Evolutionary conservation across 1,140 invertebrate species (phyloP).

Genomic region (Patella vulgata): DNA sequence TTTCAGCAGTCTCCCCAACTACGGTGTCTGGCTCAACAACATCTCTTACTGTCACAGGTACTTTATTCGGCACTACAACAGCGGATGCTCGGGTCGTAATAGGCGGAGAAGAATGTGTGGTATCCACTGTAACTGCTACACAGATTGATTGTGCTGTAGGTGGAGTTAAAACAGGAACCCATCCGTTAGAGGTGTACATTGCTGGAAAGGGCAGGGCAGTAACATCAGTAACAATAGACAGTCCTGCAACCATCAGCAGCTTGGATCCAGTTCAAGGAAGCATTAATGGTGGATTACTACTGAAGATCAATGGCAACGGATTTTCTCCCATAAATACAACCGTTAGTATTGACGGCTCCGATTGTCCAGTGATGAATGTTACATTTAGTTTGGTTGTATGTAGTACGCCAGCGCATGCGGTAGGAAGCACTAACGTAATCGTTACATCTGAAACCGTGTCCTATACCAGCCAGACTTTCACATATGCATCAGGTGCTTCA

Average conservation of each 20-base stretch:
- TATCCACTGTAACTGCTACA: constrained; percentile 5
- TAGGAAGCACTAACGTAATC: constrained; percentile 18
- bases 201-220: constrained; percentile 23
- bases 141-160: constrained; percentile 35
- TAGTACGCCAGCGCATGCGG: constrained; percentile 29
- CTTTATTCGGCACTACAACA: constrained; percentile 10
- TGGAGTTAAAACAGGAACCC: constrained; percentile 23
- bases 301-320: constrained; percentile 41
- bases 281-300: constrained; percentile 38
- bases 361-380: constrained; percentile 7
- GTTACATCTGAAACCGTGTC: constrained; percentile 34
- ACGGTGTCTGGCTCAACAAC: constrained; percentile 1
- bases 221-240: constrained; percentile 3
- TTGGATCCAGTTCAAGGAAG: constrained; percentile 36
- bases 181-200: constrained; percentile 19
- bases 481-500: constrained; percentile 26
- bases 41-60: constrained; percentile 16
- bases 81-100: constrained; percentile 23
- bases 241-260: constrained; percentile 18
- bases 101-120: constrained; percentile 27
- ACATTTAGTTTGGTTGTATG: constrained; percentile 31
- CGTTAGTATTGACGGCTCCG: constrained; percentile 16
- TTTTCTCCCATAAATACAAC: constrained; percentile 29
- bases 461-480: constrained; percentile 20
- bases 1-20: constrained; percentile 18